phyloP scores from a whole-genome alignment of 2,888 invertebrate species.

The Lepeophtheirus nordmannii region DNA sequence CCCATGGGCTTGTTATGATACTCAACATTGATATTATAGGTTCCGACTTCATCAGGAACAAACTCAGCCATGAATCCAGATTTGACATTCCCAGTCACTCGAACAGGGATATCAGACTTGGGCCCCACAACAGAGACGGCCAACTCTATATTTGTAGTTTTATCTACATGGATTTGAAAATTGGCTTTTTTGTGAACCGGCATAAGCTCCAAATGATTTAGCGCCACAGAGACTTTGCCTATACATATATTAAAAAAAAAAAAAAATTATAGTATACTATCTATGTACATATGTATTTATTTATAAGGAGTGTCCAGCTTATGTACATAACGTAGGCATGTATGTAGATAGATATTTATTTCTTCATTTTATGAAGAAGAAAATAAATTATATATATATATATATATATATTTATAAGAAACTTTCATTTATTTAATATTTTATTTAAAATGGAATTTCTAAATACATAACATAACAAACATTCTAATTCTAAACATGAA shows the following conservation, averaged over 20 bases:
- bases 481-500: too few species aligned
- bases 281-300: too few species aligned
- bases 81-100: conserved; percentile 72
- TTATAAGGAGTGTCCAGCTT: too few species aligned
- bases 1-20: conserved; percentile 75
- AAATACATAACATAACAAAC: too few species aligned
- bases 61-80: conserved; percentile 79
- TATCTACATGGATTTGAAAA: conserved; percentile 59
- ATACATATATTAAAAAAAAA: background rate
- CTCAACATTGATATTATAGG: conserved; percentile 73
- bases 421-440: too few species aligned
- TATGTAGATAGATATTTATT: too few species aligned
- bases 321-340: too few species aligned
- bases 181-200: conserved; percentile 64
- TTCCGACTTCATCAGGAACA: conserved; percentile 79
- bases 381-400: too few species aligned
- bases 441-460: too few species aligned
- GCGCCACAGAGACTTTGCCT: conserved; percentile 48
- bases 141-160: conserved; percentile 49
- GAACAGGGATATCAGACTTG: conserved; percentile 49
- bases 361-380: too few species aligned
- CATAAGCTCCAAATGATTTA: conserved; percentile 61
- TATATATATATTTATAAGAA: too few species aligned
- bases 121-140: conserved; percentile 63
- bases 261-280: background rate